Conservation (phyloP, 2,797 vertebrate species). For the Pagetopsis macropterus region DNA sequence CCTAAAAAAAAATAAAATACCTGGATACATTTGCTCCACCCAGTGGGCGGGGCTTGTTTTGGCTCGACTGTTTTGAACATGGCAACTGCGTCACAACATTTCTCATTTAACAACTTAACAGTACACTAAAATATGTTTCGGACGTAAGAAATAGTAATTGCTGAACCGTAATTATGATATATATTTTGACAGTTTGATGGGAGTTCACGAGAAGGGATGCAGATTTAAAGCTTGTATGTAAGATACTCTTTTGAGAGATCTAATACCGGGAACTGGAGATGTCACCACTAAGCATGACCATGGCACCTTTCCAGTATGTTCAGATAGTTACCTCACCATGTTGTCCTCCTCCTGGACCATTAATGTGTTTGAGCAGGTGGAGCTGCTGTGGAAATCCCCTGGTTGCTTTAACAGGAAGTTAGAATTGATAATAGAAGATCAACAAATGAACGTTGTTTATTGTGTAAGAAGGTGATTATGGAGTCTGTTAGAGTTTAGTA, state of each 20-base stretch:
- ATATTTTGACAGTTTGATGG: no score
- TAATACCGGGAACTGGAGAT: conserved; percentile 36
- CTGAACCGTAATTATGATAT: no score
- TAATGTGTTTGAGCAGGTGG: conserved; percentile 74
- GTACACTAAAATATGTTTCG: no score
- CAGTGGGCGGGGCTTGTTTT: no score
- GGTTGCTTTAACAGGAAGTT: conserved; percentile 14
- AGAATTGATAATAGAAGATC: neutral
- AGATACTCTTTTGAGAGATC: conserved; percentile 18
- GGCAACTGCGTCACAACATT: no score
- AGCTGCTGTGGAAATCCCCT: conserved; percentile 74
- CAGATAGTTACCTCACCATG: conserved; percentile 60
- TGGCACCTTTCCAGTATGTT: conserved; percentile 60
- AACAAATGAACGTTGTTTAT: conserved; percentile 27
- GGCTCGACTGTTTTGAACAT: no score
- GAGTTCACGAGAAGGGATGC: no score
- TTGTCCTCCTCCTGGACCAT: conserved; percentile 53
- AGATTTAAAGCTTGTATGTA: conserved; percentile 12
- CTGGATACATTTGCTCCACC: no score
- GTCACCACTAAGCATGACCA: conserved; percentile 24
- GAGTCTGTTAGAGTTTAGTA: neutral
- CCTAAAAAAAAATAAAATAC: no score
- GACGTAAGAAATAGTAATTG: no score
- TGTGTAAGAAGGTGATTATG: neutral
- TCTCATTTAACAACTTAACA: no score